A percentile compares a stretch with the other conserved stretches of the same genome.
Conservation (phyloP, 2,888 invertebrate genomes). For the Mycogona germanica region DNA sequence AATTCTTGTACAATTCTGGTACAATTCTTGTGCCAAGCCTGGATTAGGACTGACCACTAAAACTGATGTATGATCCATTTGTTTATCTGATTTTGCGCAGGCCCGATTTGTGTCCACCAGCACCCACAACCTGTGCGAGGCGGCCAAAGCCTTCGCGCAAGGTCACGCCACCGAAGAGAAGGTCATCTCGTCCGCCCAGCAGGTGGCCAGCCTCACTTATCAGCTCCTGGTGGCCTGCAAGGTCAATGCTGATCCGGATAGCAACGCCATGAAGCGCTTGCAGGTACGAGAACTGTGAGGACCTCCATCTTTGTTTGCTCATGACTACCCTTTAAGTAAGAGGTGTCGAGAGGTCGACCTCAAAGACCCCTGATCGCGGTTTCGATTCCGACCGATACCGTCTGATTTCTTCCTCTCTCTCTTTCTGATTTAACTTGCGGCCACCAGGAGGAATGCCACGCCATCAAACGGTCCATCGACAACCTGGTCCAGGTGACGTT, state of each 20-base stretch:
- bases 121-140: constrained; percentile 93
- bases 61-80: background rate
- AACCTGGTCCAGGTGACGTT: constrained; percentile 91
- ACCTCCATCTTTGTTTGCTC: too few species aligned
- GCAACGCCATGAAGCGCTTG: constrained; percentile 80
- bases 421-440: too few species aligned
- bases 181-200: constrained; percentile 80
- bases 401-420: too few species aligned
- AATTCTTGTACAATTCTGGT: background rate
- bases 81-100: constrained; percentile 24
- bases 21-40: background rate
- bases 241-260: constrained; percentile 94
- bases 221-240: constrained; percentile 96
- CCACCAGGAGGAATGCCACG: too few species aligned
- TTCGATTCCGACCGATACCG: too few species aligned
- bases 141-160: constrained; percentile 91
- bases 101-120: constrained; percentile 94
- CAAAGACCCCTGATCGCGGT: too few species aligned
- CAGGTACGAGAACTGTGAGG: too few species aligned
- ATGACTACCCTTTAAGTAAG: too few species aligned
- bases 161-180: constrained; percentile 88
- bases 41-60: background rate
- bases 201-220: constrained; percentile 91
- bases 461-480: constrained; percentile 95
- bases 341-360: too few species aligned